A percentile compares a stretch with the other conserved stretches of the same genome.
These are phyloP conservation scores for Xiphias gladius DNA, from an alignment of 2,113 vertebrate species.

Conservation along the genomic window DNA sequence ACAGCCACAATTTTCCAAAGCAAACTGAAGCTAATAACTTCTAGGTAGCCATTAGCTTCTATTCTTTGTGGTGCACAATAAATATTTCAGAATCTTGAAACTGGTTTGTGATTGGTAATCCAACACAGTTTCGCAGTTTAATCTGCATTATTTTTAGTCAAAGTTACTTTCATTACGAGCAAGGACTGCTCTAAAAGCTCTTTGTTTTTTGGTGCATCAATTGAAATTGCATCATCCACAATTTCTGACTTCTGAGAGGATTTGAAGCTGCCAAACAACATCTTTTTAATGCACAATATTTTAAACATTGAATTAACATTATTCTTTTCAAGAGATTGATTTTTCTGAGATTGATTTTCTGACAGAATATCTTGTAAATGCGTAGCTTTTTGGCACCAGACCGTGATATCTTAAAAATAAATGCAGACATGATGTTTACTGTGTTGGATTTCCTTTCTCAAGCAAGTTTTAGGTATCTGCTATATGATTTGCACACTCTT, in stretches of 20 bases:
- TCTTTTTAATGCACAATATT: neutral
- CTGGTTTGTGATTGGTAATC: neutral
- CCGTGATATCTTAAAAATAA: neutral
- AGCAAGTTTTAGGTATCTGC: neutral
- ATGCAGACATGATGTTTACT: neutral
- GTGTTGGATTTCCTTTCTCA: neutral
- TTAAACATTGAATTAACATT: neutral
- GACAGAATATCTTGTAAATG: too few species aligned
- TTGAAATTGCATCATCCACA: neutral
- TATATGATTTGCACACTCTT: neutral
- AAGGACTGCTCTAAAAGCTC: neutral
- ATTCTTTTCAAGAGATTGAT: neutral
- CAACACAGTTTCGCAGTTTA: neutral
- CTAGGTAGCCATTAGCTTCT: neutral
- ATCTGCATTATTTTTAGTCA: slow-evolving; percentile 2
- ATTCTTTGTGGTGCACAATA: neutral
- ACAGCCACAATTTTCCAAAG: neutral
- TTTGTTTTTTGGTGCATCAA: neutral
- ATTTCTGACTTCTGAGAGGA: neutral
- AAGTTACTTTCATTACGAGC: slow-evolving; percentile 1
- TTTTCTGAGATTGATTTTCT: neutral
- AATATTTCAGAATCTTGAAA: neutral
- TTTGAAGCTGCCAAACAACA: neutral
- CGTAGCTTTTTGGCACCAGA: too few species aligned
- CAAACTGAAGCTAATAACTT: neutral